Evolutionary conservation across 2,888 invertebrate genomes (phyloP), one percentile per base, ranked within the genome.

Genomic region (Andrena praecox): DNA sequence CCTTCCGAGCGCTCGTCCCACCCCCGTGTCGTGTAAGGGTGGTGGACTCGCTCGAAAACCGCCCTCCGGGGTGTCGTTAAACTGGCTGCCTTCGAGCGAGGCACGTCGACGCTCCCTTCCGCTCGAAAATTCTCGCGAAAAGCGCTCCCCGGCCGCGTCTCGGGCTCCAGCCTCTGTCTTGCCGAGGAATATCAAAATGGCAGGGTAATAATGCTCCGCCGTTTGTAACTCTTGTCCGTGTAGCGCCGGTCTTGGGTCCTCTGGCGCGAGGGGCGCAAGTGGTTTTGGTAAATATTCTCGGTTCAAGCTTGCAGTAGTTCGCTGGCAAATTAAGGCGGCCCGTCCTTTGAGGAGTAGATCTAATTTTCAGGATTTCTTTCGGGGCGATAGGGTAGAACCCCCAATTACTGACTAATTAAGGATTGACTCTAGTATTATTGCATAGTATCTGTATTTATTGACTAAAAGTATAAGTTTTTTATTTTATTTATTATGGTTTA

Each of bases 21-120:
- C 20, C 24, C 62, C 35, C 56, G 27, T 48, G 52, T 63, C 68
- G 63, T 62, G 71, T 24, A 35, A 68, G 56, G 72, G 31, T 68
- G 68, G 71, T 54, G 72, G 63, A 48, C 67, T 42, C 62, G 50
- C 68, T 82, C 75, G 82, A 74, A 63, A 75, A 80, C 74, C 71
- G 73, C 67, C 77, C 75, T 52, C 80, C 54, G n/a, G 72, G 83
- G 83, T 85, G 75, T 80, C 80, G 85, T 85, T 85, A 75, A 80
- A 80, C 76, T 77, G 66, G 54, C 64, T 64, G 82, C 80, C 70
- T 77, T 79, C 63, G 72, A 79, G 67, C 70, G 42, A 42, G 60
- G 74, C 79, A 76, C 64, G 72, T 76, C 76, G 71, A 66, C 73
- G 71, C 59, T 60, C 74, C 74, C 77, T 68, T 80, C 48, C 75